Evolutionary conservation across 2,113 vertebrate genomes (phyloP), one percentile per base, ranked within the genome.

Genomic region (Barbus barbus): DNA sequence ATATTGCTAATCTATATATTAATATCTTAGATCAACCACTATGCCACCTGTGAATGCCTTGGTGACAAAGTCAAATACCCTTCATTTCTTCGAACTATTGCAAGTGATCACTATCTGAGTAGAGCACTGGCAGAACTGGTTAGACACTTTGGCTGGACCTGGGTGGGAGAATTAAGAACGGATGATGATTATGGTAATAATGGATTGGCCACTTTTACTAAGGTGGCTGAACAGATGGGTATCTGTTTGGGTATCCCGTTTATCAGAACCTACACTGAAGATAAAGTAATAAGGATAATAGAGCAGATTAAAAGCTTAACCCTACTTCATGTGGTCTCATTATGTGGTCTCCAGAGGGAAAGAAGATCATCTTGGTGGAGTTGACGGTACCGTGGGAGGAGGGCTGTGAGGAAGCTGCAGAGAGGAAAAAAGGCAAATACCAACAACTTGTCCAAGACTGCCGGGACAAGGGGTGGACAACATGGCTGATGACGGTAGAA

Each of bases 91-190:
- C 89, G 89, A 83, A 91, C 90, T 44, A 88, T 91, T 78, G 86
- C 90, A 67, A 91, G 89, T 82, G 90, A 91, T 61, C 84, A 89
- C 56, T 85, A 89, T n/a, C 90, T 90, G 81, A 89, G 87, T 78
- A 89, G 86, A 73, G 90, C 88, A 8, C 83, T 91, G 63, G 90
- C 83, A 51, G 83, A 91, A 69, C 84, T 91, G 81, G 87, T 91
- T 6, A 88, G 85, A 67, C 73, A 88, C 61, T 90, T 91, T 84
- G 89, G 89, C 44, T 91, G 90, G 90, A 90, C 86, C 18, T 91
- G 90, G 89, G 88, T 91, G 2, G 90, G 90, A 26, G 83, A 89
- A 9, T 67, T 91, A 56, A 81, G 88, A 78, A 90, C 87, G 69
- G 82, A 87, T 65, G 87, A 78, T 82, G 89, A 90, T 78, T 91